Base-by-base conservation (phyloP, 1,140 invertebrate genomes). In the Diachasma alloeum region DNA sequence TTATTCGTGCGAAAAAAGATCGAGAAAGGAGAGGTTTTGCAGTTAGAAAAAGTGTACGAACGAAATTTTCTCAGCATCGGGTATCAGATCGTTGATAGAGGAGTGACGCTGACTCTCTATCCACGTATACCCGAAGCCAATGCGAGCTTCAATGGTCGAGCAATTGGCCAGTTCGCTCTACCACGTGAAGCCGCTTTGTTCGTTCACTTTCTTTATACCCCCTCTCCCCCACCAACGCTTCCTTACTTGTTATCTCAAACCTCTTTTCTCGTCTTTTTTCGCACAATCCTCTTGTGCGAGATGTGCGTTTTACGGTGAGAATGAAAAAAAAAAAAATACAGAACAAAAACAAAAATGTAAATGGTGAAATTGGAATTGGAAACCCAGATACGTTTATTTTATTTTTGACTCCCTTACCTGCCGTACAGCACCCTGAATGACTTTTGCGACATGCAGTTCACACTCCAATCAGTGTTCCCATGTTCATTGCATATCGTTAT, bases 401-500 rank as follows among this genome's bases (percentile, higher is more conserved):
- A 10, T 13, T 31, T 56, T 69, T 53, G 13, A 66, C 31, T 42
- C 74, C 88, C 91, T 91, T 91, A 96, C 95, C 92, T 95, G 90
- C 91, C 93, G 87, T 95, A 94, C 72, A 96, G 91, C 71, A 96
- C 95, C 56, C 94, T 91, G 78, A 95, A 91, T 72, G 94, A 95
- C 84, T 94, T 95, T 24, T 93, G 93, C 67, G 96, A 96, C 94
- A 96, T 97, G 88, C 97, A 98, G 89, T 98, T 97, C 81, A 98
- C 96, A 89, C 96, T 97, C 97, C 97, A 98, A 82, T 97, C 96
- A n/a, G 96, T 96, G 90, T 97, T 95, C 74, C 97, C 97, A 86
- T 97, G 95, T 84, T 97, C 96, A 88, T 99, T 99, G 91, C 97
- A 99, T 86, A 98, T 96, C 83, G 96, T 97, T 88, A 98, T 97